Evolutionary conservation across 2,888 invertebrate species (phyloP), one percentile per base, ranked within the genome.

Genomic region (Amphipoea oculea): DNA sequence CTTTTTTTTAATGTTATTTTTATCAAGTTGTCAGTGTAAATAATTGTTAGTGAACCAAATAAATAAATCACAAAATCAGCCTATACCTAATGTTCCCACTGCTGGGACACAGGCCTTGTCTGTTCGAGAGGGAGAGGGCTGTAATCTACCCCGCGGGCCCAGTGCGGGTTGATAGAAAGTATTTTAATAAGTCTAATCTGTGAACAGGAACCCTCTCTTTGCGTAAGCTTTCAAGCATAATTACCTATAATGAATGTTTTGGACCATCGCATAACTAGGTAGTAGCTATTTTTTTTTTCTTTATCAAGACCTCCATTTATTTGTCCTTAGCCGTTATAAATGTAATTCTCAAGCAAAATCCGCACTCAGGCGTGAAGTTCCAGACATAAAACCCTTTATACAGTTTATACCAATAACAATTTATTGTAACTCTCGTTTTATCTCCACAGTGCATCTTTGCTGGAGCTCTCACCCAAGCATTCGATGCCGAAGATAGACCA

Each of bases 361-460:
- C 9, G 4, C 3, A 6, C 17, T n/a, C 17, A 12, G 2, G 17
- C 20, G 7, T 36, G 29, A 0, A 42, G 14, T 20, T 29, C 2
- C 3, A 17, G 23, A 17, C 11, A 17, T 17, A 29, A 29, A 29
- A 4, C 12, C 9, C 5, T 2, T 73, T 23, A 42, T 3, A 73
- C 9, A 7, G 20, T 2, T 54, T 23, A 42, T 1, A 73, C 20
- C 4, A 40, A 42, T 29, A 23, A 0, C 1, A 48, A 79, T n/a
- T n/a, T n/a, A n/a, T 42, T 57, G 1, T 23, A 29, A 62, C 42
- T 51, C 17, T 12, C 4, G 3, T 29, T 69, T 77, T 36, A n/a
- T 73, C 1, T 68, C 14, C 23, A 62, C 68, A 83, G 83, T 79
- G 74, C 45, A 51, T 60, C 14, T 29, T 83, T 36, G 80, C 14